Conservation (phyloP, 2,797 vertebrate species). For the Capromys pilorides region DNA sequence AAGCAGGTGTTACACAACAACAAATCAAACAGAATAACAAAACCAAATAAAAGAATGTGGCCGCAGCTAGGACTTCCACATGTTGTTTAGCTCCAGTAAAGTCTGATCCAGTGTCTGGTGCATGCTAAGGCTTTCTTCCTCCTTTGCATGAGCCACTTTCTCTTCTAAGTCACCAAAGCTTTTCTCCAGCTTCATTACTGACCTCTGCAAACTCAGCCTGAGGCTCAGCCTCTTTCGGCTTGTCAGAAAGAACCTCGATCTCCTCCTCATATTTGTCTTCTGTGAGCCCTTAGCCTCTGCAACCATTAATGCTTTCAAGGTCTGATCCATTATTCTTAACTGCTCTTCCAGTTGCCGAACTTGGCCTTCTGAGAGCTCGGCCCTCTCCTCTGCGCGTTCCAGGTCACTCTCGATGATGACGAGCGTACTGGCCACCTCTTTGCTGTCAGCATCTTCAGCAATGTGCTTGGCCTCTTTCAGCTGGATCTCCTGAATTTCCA, state of each 20-base stretch:
- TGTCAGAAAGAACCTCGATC: conserved; percentile 99
- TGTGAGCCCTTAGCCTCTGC: too few species aligned
- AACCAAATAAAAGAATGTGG: conserved; percentile 78
- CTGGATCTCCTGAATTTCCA: too few species aligned
- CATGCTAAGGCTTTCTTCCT: conserved; percentile 99
- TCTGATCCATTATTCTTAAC: too few species aligned
- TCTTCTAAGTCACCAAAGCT: conserved; percentile 99
- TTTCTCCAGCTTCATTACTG: conserved; percentile 99
- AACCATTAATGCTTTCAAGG: too few species aligned
- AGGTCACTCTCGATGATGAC: too few species aligned
- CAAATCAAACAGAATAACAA: conserved; percentile 81
- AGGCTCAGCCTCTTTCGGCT: conserved; percentile 99
- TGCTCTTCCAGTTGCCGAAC: too few species aligned
- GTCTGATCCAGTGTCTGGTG: conserved; percentile 99
- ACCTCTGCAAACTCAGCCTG: conserved; percentile 99
- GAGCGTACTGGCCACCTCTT: too few species aligned
- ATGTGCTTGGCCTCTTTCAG: too few species aligned
- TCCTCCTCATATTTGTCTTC: conserved; percentile 99
- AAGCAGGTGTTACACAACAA: conserved; percentile 90
- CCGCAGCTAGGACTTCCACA: conserved; percentile 92
- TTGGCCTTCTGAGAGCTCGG: too few species aligned
- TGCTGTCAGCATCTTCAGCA: too few species aligned
- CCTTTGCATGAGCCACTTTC: conserved; percentile 99
- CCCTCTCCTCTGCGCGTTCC: too few species aligned
- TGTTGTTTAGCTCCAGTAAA: conserved; percentile 99